Conservation (phyloP, 2,113 vertebrate genomes). For the Helogale parvula region DNA sequence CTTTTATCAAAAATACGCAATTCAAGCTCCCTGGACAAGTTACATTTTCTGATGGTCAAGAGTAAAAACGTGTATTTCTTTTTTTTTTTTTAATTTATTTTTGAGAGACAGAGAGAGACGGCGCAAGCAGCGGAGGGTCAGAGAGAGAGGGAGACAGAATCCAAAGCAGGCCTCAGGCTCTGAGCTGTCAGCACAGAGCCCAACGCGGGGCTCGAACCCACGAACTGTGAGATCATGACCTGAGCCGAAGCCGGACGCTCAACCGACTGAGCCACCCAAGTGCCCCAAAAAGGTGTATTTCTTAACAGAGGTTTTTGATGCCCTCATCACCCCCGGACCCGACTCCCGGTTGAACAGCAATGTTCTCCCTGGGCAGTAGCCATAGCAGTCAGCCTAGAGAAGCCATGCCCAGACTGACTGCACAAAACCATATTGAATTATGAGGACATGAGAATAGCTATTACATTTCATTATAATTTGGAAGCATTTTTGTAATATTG, state of each 20-base stretch:
- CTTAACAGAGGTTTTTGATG: background rate
- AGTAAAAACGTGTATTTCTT: background rate
- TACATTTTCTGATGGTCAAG: background rate
- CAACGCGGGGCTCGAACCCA: no score
- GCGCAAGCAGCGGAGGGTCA: no score
- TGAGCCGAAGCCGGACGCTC: no score
- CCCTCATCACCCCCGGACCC: background rate
- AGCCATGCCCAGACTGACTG: background rate
- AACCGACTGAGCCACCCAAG: no score
- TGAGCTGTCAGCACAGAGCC: no score
- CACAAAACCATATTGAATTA: slow-evolving; percentile 49
- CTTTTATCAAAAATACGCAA: background rate
- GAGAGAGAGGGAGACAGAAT: no score
- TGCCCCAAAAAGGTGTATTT: background rate
- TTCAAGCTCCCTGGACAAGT: background rate
- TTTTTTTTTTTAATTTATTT: no score
- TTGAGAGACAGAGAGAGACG: background rate
- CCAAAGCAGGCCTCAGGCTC: no score
- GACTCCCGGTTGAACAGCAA: background rate
- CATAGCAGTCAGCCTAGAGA: background rate
- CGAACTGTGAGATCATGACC: no score
- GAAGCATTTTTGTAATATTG: slow-evolving; percentile 58
- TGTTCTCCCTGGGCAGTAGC: background rate
- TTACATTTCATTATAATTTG: slow-evolving; percentile 63
- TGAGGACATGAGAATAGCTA: slow-evolving; percentile 36